Evolutionary conservation across 2,113 vertebrate genomes (phyloP).

Genomic region (Hippocampus barbouri): DNA sequence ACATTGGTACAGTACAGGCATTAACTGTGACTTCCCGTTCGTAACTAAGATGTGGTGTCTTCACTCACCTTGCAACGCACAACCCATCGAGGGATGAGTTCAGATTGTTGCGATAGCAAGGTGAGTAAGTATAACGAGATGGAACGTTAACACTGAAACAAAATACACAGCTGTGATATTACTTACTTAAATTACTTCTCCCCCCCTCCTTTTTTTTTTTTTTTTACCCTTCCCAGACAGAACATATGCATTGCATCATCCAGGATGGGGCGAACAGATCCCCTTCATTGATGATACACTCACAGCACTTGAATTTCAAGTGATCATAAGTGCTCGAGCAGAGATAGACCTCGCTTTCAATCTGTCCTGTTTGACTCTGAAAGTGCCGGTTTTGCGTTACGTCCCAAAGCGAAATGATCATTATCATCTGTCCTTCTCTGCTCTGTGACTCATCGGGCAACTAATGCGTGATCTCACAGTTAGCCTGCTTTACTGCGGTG

Average conservation of each 20-base stretch:
- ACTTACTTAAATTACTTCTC: not conserved
- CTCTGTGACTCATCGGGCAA: slow-evolving; percentile 51
- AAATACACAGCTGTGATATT: slow-evolving; percentile 6
- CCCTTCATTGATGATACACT: slow-evolving; percentile 14
- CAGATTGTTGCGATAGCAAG: not conserved
- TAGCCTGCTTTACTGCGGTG: slow-evolving; percentile 20
- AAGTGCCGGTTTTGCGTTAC: slow-evolving; percentile 43
- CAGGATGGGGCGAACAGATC: slow-evolving; percentile 12
- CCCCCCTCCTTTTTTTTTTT: not conserved
- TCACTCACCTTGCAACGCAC: not conserved
- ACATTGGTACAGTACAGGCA: not conserved
- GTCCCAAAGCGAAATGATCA: slow-evolving; percentile 40
- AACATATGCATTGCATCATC: slow-evolving; percentile 13
- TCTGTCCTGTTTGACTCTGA: not conserved
- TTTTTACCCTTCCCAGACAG: not conserved
- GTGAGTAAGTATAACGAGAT: not conserved
- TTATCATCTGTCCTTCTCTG: slow-evolving; percentile 52
- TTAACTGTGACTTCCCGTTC: not conserved
- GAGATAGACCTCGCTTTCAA: slow-evolving; percentile 16
- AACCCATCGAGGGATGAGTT: not conserved
- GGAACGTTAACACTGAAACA: not conserved
- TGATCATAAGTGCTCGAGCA: slow-evolving; percentile 10
- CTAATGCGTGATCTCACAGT: slow-evolving; percentile 51
- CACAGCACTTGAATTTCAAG: slow-evolving; percentile 11
- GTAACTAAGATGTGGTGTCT: not conserved